Conservation (phyloP, 2,797 vertebrate species). For the Anguilla obscura region DNA sequence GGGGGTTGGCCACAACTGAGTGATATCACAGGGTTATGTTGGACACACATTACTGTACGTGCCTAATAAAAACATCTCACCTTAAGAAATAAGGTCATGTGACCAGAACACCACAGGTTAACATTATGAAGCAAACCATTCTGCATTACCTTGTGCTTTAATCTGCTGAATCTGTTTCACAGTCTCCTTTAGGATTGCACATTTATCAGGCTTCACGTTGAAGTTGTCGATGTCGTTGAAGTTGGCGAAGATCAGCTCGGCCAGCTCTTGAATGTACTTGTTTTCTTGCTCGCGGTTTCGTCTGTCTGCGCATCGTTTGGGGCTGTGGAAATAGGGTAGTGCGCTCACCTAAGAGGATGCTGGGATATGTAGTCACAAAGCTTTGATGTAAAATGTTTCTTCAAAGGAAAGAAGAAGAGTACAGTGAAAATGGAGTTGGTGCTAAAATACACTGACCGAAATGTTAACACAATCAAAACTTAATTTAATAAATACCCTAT, state of each 20-base stretch:
- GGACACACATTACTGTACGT: background rate
- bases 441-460: background rate
- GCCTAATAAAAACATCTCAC: background rate
- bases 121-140: background rate
- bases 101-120: background rate
- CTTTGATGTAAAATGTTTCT: background rate
- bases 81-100: background rate
- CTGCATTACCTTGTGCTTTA: slow-evolving; percentile 92
- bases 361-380: background rate
- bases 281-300: slow-evolving; percentile 98
- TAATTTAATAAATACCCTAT: background rate
- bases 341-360: background rate
- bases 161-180: slow-evolving; percentile 99
- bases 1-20: background rate
- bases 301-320: slow-evolving; percentile 95
- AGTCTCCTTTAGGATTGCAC: slow-evolving; percentile 99
- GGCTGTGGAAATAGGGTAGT: slow-evolving; percentile 65
- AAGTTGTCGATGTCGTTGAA: slow-evolving; percentile 99
- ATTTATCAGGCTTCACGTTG: slow-evolving; percentile 99
- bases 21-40: background rate
- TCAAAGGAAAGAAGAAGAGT: background rate
- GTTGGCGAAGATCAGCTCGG: slow-evolving; percentile 98
- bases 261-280: slow-evolving; percentile 97
- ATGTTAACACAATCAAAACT: background rate
- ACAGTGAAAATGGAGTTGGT: background rate